Evolutionary conservation across 2,797 vertebrate species (phyloP).

Genomic region (Lemur catta): DNA sequence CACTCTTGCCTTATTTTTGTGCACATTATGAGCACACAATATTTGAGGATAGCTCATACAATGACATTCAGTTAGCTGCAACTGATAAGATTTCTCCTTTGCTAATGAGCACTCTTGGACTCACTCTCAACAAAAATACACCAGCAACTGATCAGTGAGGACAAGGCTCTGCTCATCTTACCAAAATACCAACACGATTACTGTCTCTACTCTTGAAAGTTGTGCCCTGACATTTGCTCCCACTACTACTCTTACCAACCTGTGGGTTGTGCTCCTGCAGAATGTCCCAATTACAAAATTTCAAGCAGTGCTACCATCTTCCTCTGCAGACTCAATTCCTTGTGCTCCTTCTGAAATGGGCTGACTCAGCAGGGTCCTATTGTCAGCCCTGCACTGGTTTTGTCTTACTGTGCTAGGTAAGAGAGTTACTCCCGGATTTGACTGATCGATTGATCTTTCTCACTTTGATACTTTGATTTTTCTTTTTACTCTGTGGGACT

Average conservation of each 20-base stretch:
- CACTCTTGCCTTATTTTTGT: background rate
- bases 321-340: background rate
- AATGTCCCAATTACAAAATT: background rate
- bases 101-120: background rate
- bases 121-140: background rate
- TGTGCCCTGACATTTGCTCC: background rate
- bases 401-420: background rate
- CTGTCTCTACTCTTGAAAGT: background rate
- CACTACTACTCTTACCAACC: background rate
- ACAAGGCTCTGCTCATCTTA: background rate
- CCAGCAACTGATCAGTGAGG: background rate
- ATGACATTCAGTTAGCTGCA: background rate
- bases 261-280: background rate
- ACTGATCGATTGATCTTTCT: background rate
- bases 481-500: background rate
- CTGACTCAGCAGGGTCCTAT: background rate
- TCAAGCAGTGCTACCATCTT: background rate
- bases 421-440: too few relatives aligned
- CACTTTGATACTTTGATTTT: background rate
- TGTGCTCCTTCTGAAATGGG: background rate
- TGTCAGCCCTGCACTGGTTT: background rate
- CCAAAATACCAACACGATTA: background rate
- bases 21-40: background rate
- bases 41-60: background rate
- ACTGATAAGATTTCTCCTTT: background rate